These are phyloP conservation scores for Adineta ricciae DNA, from an alignment of 2,888 invertebrate species.

Conservation along the genomic window DNA sequence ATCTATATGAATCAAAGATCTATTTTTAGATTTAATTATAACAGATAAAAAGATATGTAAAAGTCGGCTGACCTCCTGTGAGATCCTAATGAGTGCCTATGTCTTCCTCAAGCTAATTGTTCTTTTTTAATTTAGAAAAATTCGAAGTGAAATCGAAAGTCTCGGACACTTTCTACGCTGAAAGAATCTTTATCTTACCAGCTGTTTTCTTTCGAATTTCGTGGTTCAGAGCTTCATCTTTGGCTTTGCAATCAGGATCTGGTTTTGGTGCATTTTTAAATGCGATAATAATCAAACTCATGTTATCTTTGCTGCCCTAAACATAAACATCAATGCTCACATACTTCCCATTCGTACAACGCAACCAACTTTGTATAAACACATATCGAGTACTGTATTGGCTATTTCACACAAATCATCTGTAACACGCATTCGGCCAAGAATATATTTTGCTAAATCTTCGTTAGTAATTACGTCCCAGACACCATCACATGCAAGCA, in stretches of 20 bases:
- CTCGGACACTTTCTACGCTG: no score
- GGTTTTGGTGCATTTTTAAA: conserved; percentile 52
- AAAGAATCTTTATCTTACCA: background rate
- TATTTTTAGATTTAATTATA: no score
- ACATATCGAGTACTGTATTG: conserved; percentile 92
- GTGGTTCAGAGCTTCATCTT: conserved; percentile 28
- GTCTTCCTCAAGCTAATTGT: no score
- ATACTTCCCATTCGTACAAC: no score
- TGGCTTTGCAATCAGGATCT: conserved; percentile 21
- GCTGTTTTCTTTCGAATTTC: conserved; percentile 30
- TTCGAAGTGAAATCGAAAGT: no score
- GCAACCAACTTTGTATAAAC: conserved; percentile 79
- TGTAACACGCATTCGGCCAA: conserved; percentile 75
- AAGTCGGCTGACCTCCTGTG: no score
- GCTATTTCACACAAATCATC: conserved; percentile 76
- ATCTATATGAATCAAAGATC: no score
- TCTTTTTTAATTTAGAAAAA: no score
- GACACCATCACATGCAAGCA: conserved; percentile 92
- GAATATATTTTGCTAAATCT: conserved; percentile 83
- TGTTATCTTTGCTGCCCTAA: conserved; percentile 97
- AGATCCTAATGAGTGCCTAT: no score
- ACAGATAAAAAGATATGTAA: no score
- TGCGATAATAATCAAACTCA: conserved; percentile 93
- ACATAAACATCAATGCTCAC: conserved; percentile 8
- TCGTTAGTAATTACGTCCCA: conserved; percentile 98